Conservation (phyloP, 2,113 vertebrate species). For the Pygoscelis adeliae region DNA sequence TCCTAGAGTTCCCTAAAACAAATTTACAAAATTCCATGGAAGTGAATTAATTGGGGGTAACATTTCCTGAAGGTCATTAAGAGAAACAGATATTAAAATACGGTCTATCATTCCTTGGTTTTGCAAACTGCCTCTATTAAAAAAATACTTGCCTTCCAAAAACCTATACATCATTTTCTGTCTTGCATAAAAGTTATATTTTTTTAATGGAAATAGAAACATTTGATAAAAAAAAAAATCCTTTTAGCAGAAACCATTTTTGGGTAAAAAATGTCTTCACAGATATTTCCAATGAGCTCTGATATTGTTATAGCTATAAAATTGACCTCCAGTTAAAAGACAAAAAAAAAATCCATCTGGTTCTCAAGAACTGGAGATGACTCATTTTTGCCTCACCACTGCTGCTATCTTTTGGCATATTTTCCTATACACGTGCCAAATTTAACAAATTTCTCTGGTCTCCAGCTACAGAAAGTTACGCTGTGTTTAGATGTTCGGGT, state of each 20-base stretch:
- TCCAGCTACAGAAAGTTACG: background rate
- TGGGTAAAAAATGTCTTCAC: background rate
- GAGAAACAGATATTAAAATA: background rate
- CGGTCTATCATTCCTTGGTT: background rate
- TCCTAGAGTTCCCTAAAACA: background rate
- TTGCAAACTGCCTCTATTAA: background rate
- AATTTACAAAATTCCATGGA: background rate
- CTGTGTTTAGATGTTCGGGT: background rate
- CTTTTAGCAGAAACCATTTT: background rate
- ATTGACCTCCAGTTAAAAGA: slow-evolving; percentile 10
- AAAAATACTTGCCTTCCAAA: background rate
- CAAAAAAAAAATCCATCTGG: slow-evolving; percentile 14
- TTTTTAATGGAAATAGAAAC: background rate
- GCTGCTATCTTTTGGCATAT: slow-evolving; percentile 48
- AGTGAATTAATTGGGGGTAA: background rate
- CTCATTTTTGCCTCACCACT: slow-evolving; percentile 33
- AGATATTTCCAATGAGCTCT: background rate
- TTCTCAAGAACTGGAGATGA: slow-evolving; percentile 29
- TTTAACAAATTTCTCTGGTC: slow-evolving; percentile 10
- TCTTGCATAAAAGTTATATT: background rate
- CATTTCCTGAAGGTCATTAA: background rate
- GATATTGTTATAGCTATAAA: background rate
- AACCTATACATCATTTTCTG: background rate
- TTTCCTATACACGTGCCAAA: background rate
- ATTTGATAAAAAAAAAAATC: background rate